These are phyloP conservation scores for Smutsia temminckii DNA, from an alignment of 2,797 vertebrate species.

Conservation along the genomic window DNA sequence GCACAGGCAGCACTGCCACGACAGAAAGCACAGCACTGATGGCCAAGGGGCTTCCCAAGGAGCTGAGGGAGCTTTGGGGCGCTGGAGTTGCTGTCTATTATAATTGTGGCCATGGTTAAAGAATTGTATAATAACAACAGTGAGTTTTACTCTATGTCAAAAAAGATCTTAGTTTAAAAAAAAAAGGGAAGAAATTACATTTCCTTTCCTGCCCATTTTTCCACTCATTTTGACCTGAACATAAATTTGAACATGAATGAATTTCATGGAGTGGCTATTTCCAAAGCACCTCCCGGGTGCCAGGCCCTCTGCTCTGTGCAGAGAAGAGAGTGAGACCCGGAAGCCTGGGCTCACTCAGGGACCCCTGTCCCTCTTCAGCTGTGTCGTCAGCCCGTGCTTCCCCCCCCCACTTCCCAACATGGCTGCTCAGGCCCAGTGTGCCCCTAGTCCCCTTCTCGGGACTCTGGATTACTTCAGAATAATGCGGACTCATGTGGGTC, in stretches of 20 bases:
- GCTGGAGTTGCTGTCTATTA: not conserved
- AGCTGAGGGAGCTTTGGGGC: not conserved
- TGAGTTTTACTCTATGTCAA: not conserved
- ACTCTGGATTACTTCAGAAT: not conserved
- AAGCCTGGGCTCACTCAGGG: not conserved
- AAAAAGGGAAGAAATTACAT: not conserved
- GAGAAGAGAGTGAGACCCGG: not conserved
- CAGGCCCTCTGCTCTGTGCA: no score
- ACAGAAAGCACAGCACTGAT: not conserved
- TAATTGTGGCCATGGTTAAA: not conserved
- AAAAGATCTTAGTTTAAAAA: not conserved
- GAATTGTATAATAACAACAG: not conserved
- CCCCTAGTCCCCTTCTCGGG: not conserved
- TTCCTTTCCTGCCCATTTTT: not conserved
- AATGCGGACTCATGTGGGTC: not conserved
- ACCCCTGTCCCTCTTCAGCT: not conserved
- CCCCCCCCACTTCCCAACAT: not conserved
- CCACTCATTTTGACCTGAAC: not conserved
- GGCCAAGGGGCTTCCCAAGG: not conserved
- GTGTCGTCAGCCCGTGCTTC: fast-evolving
- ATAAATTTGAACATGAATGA: not conserved
- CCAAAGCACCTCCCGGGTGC: fast-evolving
- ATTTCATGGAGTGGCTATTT: not conserved
- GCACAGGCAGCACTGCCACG: not conserved
- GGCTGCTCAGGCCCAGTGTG: not conserved